Conservation (phyloP, 2,113 vertebrate genomes). For the Sphaerodactylus townsendi region DNA sequence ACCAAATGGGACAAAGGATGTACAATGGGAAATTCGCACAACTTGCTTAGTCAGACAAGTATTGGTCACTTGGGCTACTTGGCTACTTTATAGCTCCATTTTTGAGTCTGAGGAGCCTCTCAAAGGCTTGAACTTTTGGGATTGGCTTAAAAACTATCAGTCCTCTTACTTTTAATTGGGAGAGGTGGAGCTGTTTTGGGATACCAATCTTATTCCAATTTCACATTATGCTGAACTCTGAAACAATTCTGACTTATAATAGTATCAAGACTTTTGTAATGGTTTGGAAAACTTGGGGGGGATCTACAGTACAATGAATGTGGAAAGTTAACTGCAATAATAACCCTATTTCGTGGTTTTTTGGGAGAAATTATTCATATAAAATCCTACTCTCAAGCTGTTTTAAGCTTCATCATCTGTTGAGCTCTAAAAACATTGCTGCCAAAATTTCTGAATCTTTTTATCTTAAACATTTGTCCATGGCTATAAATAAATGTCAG, state of each 20-base stretch:
- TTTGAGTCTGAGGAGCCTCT: background rate
- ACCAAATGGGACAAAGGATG: too few relatives aligned
- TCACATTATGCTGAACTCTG: background rate
- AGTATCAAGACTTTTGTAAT: background rate
- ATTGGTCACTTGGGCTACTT: background rate
- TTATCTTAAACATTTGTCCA: conserved; percentile 62
- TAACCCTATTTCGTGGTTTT: too few relatives aligned
- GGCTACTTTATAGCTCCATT: background rate
- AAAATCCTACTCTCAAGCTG: background rate
- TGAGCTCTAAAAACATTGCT: conserved; percentile 50
- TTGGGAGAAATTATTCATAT: conserved; percentile 7
- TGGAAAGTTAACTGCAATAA: conserved; percentile 33
- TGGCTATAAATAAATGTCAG: conserved; percentile 61
- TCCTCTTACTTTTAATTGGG: background rate
- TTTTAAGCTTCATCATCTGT: conserved; percentile 46
- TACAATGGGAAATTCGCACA: too few relatives aligned
- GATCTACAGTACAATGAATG: background rate
- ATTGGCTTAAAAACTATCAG: background rate
- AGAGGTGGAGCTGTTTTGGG: background rate
- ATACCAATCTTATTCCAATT: background rate
- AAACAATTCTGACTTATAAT: background rate
- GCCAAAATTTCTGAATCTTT: conserved; percentile 58
- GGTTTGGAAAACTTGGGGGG: conserved; percentile 13
- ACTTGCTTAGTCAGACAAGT: background rate
- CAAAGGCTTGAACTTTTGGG: background rate